phyloP scores from a whole-genome alignment of 2,113 vertebrate species.

The Entelurus aequoreus region DNA sequence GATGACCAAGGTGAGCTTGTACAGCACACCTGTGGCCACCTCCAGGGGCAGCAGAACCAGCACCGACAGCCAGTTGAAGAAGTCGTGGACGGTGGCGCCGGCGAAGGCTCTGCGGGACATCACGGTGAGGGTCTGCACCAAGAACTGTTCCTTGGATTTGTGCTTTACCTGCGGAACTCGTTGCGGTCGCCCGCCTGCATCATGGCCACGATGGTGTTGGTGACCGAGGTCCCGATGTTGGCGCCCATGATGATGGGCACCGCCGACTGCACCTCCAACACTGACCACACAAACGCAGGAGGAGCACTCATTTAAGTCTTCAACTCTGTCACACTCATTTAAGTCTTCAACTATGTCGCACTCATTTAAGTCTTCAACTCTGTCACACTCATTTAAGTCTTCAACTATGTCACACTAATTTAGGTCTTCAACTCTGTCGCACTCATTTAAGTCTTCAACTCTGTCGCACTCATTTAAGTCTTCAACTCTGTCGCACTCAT shows the following conservation, averaged over 20 bases:
- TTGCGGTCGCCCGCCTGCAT: conserved; percentile 92
- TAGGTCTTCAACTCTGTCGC: too few relatives aligned
- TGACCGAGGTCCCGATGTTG: conserved; percentile 95
- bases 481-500: too few relatives aligned
- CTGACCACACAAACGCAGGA: conserved; percentile 49
- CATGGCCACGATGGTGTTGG: conserved; percentile 92
- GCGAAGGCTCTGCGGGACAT: conserved; percentile 81
- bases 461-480: too few relatives aligned
- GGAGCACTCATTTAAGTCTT: not conserved
- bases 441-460: too few relatives aligned
- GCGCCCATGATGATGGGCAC: conserved; percentile 96
- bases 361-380: too few relatives aligned
- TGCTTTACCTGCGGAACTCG: conserved; percentile 87
- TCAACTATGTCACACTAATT: too few relatives aligned
- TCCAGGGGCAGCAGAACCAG: conserved; percentile 85
- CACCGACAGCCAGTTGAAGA: conserved; percentile 97
- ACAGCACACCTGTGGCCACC: conserved; percentile 79
- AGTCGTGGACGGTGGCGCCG: conserved; percentile 91
- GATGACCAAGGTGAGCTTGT: conserved; percentile 74
- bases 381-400: too few relatives aligned
- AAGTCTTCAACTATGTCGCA: too few relatives aligned
- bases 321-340: not conserved
- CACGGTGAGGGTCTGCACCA: not conserved
- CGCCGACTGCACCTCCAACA: conserved; percentile 79
- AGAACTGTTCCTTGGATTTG: not conserved